Percentiles rank a stretch among this genome's conserved stretches.
Evolutionary conservation across 2,888 invertebrate species (phyloP).

Genomic region (Epistrophella euchroma): DNA sequence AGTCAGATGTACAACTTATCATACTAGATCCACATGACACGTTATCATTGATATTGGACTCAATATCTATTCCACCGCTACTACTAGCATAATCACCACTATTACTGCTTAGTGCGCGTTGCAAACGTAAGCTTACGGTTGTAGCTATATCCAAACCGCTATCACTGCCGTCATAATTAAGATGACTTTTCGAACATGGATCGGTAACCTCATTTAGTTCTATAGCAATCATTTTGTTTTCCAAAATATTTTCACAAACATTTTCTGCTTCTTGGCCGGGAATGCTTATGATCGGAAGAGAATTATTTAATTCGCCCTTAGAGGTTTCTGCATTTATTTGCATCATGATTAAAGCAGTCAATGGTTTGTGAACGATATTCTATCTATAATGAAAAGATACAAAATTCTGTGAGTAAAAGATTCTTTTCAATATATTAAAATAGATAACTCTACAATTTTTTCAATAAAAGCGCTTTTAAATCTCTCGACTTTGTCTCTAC

Average conservation of each 20-base stretch:
- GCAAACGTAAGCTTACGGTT: conserved; percentile 83
- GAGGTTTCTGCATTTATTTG: conserved; percentile 36
- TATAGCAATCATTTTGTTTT: conserved; percentile 79
- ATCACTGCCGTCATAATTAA: conserved; percentile 88
- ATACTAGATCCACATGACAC: conserved; percentile 90
- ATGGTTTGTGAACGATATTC: background rate
- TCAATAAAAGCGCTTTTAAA: too few relatives aligned
- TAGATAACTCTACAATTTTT: too few relatives aligned
- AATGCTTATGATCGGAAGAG: conserved; percentile 15
- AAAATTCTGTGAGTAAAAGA: background rate
- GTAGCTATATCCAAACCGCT: conserved; percentile 90
- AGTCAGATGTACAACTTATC: conserved; percentile 90
- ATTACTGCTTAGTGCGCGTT: conserved; percentile 85
- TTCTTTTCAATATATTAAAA: too few relatives aligned
- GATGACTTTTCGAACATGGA: conserved; percentile 50
- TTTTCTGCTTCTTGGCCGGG: conserved; percentile 60
- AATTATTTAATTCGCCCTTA: conserved; percentile 12
- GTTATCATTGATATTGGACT: conserved; percentile 83
- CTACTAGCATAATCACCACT: conserved; percentile 89
- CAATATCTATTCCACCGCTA: conserved; percentile 84
- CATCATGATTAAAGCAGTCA: conserved; percentile 15
- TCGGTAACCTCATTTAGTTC: conserved; percentile 78
- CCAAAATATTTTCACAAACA: conserved; percentile 78
- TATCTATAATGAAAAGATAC: conserved; percentile 19
- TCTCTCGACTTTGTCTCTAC: too few relatives aligned